phyloP scores from a whole-genome alignment of 2,888 invertebrate genomes.

The Cephus runcator region DNA sequence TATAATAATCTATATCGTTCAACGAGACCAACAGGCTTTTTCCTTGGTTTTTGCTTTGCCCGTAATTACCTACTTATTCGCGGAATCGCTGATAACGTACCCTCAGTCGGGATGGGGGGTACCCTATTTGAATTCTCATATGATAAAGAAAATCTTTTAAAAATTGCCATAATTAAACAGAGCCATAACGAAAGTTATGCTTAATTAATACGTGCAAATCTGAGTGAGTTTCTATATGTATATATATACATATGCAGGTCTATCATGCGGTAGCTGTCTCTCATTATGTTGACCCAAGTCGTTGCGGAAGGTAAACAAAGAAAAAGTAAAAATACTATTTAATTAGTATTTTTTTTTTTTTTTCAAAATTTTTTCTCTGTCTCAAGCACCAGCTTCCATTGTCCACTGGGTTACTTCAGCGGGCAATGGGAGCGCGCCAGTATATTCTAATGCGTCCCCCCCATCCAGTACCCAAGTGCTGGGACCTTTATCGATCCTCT shows the following conservation, averaged over 20 bases:
- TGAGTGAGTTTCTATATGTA: background rate
- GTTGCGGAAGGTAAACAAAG: background rate
- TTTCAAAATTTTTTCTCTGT: background rate
- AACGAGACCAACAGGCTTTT: slow-evolving; percentile 2
- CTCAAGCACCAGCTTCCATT: background rate
- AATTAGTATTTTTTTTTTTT: background rate
- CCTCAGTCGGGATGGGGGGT: background rate
- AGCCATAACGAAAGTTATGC: background rate
- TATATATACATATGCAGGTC: background rate
- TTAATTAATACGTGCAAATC: background rate
- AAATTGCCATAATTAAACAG: background rate
- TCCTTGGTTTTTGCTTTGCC: slow-evolving; percentile 17
- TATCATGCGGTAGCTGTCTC: background rate
- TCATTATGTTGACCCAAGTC: background rate
- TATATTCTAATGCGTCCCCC: background rate
- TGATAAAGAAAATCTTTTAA: background rate
- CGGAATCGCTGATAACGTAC: slow-evolving; percentile 5
- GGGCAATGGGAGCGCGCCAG: background rate
- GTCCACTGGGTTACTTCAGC: background rate
- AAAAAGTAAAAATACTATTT: background rate
- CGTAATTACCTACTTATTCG: slow-evolving; percentile 23
- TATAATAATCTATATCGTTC: slow-evolving; percentile 16
- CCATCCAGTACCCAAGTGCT: background rate
- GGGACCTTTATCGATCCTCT: background rate
- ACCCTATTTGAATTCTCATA: background rate